phyloP scores from a whole-genome alignment of 2,797 vertebrate genomes.

The Sylvilagus floridanus region DNA sequence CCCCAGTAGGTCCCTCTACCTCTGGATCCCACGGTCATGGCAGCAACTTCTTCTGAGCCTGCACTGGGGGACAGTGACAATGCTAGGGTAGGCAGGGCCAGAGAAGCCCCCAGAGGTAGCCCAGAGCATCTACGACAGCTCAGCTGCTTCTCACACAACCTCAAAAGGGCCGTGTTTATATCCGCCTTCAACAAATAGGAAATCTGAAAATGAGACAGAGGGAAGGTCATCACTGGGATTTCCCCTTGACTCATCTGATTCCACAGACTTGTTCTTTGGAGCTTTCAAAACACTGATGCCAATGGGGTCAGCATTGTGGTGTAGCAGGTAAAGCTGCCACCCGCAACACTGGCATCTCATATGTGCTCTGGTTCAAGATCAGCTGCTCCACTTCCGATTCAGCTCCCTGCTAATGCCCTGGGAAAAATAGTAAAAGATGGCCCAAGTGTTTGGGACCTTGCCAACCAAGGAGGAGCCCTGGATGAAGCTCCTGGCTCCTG shows the following conservation, averaged over 20 bases:
- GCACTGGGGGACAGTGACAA: neutral
- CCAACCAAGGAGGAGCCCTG: no score
- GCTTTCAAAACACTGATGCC: neutral
- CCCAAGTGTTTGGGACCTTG: no score
- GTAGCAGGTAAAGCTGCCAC: no score
- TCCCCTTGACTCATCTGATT: conserved; percentile 36
- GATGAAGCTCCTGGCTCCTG: no score
- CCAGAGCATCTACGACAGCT: neutral
- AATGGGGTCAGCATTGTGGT: no score
- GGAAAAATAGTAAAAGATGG: no score
- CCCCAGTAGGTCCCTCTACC: neutral
- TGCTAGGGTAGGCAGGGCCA: neutral
- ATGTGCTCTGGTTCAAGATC: no score
- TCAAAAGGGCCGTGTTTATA: neutral
- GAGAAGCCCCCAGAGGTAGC: neutral
- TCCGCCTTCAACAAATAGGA: neutral
- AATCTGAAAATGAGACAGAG: neutral
- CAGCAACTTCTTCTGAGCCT: neutral
- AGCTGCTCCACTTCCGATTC: no score
- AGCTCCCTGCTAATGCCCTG: no score
- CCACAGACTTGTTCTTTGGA: conserved; percentile 10
- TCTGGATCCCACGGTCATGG: neutral
- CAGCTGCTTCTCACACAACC: neutral
- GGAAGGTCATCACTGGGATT: neutral
- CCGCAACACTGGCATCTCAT: no score